Base-by-base conservation (phyloP, 2,888 invertebrate species). In the Drosophila pseudotakahashii region DNA sequence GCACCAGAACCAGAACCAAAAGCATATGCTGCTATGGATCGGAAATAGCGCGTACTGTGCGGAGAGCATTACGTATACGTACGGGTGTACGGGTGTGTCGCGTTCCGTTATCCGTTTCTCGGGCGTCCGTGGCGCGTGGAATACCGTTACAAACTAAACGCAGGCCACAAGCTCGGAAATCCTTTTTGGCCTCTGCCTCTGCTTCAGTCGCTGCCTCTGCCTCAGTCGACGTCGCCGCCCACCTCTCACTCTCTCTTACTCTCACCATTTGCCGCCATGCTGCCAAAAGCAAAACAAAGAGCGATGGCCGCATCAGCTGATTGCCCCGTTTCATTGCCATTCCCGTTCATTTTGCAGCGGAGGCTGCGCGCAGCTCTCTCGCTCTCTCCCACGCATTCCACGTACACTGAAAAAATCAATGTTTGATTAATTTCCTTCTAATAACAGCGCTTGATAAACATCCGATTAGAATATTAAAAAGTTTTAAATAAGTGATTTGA, bases 81-180 rank as follows among this genome's bases (percentile, higher is more conserved):
- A 67, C 57, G 32, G 54, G 37, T 26, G 55, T 19, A 42, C 42
- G 41, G 41, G 41, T 10, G 41, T 16, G 60, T 34, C 51, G 50
- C 63, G 58, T 44, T 54, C 45, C 45, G 64, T 39, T 66, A n/a
- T 11, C 32, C 34, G 30, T 26, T 26, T 26, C 26, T 5, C 26
- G 23, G 26, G 45, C 57, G 54, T 77, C 77, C 77, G 79, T 57
- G 66, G 73, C 71, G 73, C 66, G 73, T 79, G 81, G 76, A 80
- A 81, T 79, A 74, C 77, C 80, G 81, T 77, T 79, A 81, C 77
- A 75, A 80, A 80, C 76, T 76, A 69, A 81, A 48, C 62, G 70
- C 70, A 66, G 66, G 61, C 58, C 61, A 75, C 61, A 64, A 77
- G 77, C 76, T 69, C 67, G 73, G 70, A 80, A 81, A 80, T 81